Evolutionary conservation across 2,888 invertebrate species (phyloP).

Genomic region (Bellardia bayeri): DNA sequence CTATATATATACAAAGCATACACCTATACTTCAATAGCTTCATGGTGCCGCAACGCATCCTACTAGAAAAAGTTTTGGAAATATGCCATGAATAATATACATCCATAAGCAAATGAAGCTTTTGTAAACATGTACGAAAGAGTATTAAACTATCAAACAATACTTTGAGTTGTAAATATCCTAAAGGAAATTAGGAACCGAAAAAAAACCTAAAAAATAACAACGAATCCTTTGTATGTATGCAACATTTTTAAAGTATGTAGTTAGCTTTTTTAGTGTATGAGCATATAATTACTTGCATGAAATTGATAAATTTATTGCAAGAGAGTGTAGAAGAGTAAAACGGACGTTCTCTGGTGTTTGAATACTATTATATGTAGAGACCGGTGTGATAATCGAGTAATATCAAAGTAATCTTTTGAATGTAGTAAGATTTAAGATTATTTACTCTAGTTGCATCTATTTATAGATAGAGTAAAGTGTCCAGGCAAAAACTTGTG

Average conservation of each 20-base stretch:
- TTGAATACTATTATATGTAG: neutral
- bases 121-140: slow-evolving; percentile 62
- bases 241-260: neutral
- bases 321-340: neutral
- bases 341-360: neutral
- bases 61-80: slow-evolving; percentile 59
- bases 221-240: neutral
- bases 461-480: neutral
- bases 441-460: neutral
- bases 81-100: slow-evolving; percentile 66
- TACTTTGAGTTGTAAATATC: slow-evolving; percentile 64
- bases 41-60: slow-evolving; percentile 53
- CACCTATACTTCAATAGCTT: slow-evolving; percentile 4
- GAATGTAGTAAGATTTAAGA: neutral
- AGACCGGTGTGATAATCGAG: neutral
- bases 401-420: neutral
- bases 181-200: slow-evolving; percentile 34
- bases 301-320: neutral
- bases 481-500: neutral
- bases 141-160: slow-evolving; percentile 72
- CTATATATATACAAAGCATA: neutral
- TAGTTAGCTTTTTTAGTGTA: neutral
- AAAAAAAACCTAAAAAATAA: neutral
- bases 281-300: slow-evolving; percentile 24
- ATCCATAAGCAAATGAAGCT: slow-evolving; percentile 46